These are phyloP conservation scores for Drosophila colorata DNA, from an alignment of 2,888 invertebrate species.

Conservation along the genomic window DNA sequence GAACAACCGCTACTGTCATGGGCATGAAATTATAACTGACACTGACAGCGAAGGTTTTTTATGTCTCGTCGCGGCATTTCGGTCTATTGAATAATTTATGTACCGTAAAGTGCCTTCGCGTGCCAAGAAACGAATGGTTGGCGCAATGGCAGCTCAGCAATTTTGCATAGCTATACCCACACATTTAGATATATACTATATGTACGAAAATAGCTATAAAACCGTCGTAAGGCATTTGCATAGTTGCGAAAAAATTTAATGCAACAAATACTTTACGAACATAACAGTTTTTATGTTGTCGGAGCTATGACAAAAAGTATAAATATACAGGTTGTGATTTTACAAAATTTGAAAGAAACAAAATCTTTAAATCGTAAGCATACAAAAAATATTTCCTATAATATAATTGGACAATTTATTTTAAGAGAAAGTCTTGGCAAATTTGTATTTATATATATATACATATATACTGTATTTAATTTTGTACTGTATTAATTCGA, in stretches of 20 bases:
- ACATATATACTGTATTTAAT: no score
- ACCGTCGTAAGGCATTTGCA: constrained; percentile 19
- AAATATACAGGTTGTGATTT: no score
- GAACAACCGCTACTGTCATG: constrained; percentile 35
- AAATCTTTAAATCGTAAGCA: no score
- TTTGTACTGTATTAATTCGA: no score
- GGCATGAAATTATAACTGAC: constrained; percentile 67
- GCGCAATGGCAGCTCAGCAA: constrained; percentile 14
- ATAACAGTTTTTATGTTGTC: not conserved
- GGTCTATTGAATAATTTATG: constrained; percentile 75
- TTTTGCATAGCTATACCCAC: constrained; percentile 25
- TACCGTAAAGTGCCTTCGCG: constrained; percentile 66
- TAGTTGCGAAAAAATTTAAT: constrained; percentile 1
- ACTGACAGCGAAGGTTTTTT: constrained; percentile 66
- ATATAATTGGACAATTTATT: no score
- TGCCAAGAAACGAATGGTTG: constrained; percentile 29
- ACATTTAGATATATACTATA: constrained; percentile 16
- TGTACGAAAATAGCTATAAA: constrained; percentile 22
- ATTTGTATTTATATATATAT: no score
- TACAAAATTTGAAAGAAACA: no score
- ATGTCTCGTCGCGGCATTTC: constrained; percentile 63
- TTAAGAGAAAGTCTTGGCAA: no score
- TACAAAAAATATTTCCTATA: no score
- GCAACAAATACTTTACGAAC: not conserved
- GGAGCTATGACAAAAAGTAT: no score